Evolutionary conservation across 2,888 invertebrate genomes (phyloP).

Genomic region (Macroteleia sp.): DNA sequence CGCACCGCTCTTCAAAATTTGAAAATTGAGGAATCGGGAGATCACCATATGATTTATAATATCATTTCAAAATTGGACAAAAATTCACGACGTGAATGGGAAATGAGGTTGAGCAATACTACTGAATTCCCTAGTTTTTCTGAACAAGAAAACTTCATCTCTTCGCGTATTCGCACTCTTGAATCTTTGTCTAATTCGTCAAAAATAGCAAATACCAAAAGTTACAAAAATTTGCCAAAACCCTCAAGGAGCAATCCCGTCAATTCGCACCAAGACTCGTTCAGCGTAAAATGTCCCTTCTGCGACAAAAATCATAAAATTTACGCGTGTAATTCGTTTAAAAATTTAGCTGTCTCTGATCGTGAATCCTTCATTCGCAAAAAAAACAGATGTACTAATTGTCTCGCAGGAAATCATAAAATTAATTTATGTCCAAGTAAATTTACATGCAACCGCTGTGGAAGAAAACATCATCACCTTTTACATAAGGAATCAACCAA

Average conservation of each 20-base stretch:
- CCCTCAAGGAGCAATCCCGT: no score
- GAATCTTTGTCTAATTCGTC: background rate
- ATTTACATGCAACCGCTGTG: constrained; percentile 7
- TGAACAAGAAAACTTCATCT: background rate
- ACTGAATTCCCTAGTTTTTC: constrained; percentile 7
- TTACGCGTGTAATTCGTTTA: constrained; percentile 1
- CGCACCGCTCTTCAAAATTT: constrained; percentile 3
- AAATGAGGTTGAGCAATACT: background rate
- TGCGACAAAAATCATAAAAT: constrained; percentile 18
- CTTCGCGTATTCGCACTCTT: constrained; percentile 2
- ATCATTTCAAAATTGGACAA: constrained; percentile 18
- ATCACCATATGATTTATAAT: constrained; percentile 19
- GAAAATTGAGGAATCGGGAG: background rate
- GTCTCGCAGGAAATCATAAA: background rate
- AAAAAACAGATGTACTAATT: constrained; percentile 4
- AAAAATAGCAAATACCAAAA: background rate
- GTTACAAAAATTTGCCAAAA: background rate
- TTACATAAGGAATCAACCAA: constrained; percentile 20
- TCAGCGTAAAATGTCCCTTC: constrained; percentile 2
- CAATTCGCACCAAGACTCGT: background rate
- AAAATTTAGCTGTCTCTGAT: background rate
- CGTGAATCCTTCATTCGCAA: constrained; percentile 7
- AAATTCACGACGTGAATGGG: constrained; percentile 7
- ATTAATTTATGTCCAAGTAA: background rate
- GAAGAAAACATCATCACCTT: constrained; percentile 8